Base-by-base conservation (phyloP, 2,888 invertebrate genomes). In the Trachelus iudaicus region DNA sequence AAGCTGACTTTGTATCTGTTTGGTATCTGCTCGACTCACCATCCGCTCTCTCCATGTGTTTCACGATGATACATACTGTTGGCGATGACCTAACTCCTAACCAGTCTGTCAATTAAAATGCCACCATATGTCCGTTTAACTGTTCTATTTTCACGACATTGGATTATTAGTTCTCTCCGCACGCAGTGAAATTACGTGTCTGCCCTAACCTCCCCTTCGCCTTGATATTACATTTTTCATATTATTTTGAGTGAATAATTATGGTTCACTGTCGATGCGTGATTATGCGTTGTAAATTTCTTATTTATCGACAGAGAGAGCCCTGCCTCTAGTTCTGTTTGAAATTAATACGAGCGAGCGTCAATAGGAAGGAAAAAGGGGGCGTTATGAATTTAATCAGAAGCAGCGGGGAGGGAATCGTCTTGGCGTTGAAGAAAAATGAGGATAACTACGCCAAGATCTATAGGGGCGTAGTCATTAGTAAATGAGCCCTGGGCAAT, bases 81-180 rank as follows among this genome's bases (percentile, higher is more conserved):
- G 82, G 83, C 85, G 86, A 89, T 89, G 89, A 89, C 86, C 87
- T 87, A 87, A 89, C 85, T 88, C 86, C 87, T 87, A 87, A 89
- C 85, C 89, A 83, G 88, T 85, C 88, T 85, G 87, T 89, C 89
- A 89, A 89, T 89, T 89, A 89, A 89, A 89, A 88, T 86, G 87
- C 89, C 88, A 87, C 87, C 87, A 86, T 86, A 87, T 86, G 87
- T 84, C 85, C 85, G 85, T 87, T 85, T 69, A 79, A 69, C 76
- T 76, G 80, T 79, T 81, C 80, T 80, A 79, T 56, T 56, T 56
- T 56, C 56, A 23, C 2, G 56, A 23, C 23, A 56, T 23, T 56
- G 2, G 56, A 56, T 56, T 56, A 56, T 56, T 9, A 56, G 23
- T 56, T 56, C 23, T 56, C 56, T 23, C 23, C 9, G 56, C 56